Evolutionary conservation across 2,888 invertebrate species (phyloP), one percentile per base, ranked within the genome.

Genomic region (Erynnis tages): DNA sequence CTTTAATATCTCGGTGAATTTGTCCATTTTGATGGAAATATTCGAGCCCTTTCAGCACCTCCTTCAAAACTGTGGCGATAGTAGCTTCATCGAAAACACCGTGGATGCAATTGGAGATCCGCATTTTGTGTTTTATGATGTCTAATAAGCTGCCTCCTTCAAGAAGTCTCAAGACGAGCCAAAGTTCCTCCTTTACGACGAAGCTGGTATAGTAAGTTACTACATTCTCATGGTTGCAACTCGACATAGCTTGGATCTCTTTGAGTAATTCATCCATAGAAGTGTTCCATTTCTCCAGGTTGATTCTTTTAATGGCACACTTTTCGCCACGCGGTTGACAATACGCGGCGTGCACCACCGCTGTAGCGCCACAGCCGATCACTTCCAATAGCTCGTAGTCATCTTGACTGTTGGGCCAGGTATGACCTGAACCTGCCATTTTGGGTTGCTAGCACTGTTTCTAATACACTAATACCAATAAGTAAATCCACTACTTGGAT

Each of bases 171-270:
- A 99, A 92, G n/a, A 99, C 97, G 30, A 99, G 93, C 99, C 99
- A 99, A 38, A 99, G 90, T 77, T 99, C 98, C 74, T 99, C 98
- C 67, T 95, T 94, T 47, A 98, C 99, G 30, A 99, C 99, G 87
- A 99, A 99, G 68, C 98, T 98, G 25, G 99, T 99, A 90, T 98
- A 96, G 89, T 99, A 99, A n/a, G 97, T 98, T 56, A 99, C 99
- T 8, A 99, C 99, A 86, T 99, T 99, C 83, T 99, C 99, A 87
- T 99, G 99, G 79, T 98, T 96, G 85, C 99, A 99, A 63, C 98
- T 97, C 54, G 98, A 98, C 99, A 99, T 99, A 21, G 99, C 99
- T 87, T 99, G 98, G 57, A 94, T 94, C 79, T 94, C 95, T 86
- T 93, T 97, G 80, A 98, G 90, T 57, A 99, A 91, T 82, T 99